phyloP scores from a whole-genome alignment of 2,888 invertebrate genomes.

The Cephus nigrinus region DNA sequence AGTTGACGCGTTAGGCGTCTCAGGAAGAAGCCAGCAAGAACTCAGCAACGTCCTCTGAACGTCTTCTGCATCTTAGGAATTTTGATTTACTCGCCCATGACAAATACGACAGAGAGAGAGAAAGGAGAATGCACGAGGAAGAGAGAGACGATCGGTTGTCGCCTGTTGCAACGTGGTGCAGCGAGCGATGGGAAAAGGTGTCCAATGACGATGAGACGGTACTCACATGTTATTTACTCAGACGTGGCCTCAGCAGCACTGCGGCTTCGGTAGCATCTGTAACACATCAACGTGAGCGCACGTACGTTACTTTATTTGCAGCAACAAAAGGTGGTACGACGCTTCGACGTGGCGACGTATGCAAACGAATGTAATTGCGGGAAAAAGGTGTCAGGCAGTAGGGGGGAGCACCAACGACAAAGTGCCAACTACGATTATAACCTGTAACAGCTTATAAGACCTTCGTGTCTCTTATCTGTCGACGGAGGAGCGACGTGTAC shows the following conservation, averaged over 20 bases:
- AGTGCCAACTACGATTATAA: neutral
- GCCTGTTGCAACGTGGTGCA: neutral
- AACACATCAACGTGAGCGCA: slow-evolving; percentile 40
- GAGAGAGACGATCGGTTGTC: neutral
- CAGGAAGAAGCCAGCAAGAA: too few relatives aligned
- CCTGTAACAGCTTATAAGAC: neutral
- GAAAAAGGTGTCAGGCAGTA: neutral
- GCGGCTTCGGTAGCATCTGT: slow-evolving; percentile 58
- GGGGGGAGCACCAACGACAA: neutral
- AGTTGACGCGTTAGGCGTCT: neutral
- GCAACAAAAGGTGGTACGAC: neutral
- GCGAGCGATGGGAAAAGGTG: neutral
- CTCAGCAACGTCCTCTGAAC: neutral
- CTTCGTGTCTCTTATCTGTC: neutral
- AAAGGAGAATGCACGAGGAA: neutral
- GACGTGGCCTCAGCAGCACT: slow-evolving; percentile 51
- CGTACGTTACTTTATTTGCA: neutral
- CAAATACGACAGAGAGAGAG: neutral
- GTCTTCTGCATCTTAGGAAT: neutral
- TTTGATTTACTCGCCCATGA: neutral
- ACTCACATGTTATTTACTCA: slow-evolving; percentile 57
- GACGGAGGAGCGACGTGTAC: neutral
- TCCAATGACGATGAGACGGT: neutral
- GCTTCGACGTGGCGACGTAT: neutral
- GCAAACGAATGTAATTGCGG: neutral